A percentile compares a stretch with the other conserved stretches of the same genome.
phyloP scores from a whole-genome alignment of 2,113 vertebrate species.

The Puffinus mauretanicus region DNA sequence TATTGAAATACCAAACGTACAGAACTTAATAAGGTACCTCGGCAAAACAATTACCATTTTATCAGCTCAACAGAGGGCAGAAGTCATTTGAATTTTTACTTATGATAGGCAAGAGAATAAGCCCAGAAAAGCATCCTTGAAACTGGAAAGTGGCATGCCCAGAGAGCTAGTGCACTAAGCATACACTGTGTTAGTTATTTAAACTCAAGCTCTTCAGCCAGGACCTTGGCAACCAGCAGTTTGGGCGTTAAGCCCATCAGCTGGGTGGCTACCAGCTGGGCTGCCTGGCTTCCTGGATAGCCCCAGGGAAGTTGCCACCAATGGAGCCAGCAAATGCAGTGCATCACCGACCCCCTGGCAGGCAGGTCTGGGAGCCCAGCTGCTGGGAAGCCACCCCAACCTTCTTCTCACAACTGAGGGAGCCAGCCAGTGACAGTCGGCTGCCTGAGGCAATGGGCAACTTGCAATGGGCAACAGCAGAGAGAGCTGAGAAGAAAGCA shows the following conservation, averaged over 20 bases:
- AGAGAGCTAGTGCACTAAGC: neutral
- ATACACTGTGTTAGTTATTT: accelerated
- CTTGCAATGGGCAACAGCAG: neutral
- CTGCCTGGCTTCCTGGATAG: neutral
- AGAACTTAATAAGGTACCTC: neutral
- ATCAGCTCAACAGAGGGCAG: neutral
- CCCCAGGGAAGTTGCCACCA: neutral
- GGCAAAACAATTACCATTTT: neutral
- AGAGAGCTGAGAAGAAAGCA: neutral
- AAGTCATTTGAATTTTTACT: neutral
- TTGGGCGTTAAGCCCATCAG: neutral
- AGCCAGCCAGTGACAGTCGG: accelerated
- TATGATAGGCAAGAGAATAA: neutral
- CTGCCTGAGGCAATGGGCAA: neutral
- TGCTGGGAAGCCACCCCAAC: neutral
- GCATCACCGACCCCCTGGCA: accelerated
- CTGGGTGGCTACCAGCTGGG: neutral
- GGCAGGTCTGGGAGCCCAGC: neutral
- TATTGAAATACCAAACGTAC: neutral
- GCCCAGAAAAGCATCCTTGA: neutral
- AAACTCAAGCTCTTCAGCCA: neutral
- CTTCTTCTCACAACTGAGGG: neutral
- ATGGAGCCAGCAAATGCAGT: neutral
- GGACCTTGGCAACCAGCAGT: neutral
- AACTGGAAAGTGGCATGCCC: neutral